A percentile compares a stretch with the other conserved stretches of the same genome.
Conservation (phyloP, 2,797 vertebrate species). For the Fratercula arctica region DNA sequence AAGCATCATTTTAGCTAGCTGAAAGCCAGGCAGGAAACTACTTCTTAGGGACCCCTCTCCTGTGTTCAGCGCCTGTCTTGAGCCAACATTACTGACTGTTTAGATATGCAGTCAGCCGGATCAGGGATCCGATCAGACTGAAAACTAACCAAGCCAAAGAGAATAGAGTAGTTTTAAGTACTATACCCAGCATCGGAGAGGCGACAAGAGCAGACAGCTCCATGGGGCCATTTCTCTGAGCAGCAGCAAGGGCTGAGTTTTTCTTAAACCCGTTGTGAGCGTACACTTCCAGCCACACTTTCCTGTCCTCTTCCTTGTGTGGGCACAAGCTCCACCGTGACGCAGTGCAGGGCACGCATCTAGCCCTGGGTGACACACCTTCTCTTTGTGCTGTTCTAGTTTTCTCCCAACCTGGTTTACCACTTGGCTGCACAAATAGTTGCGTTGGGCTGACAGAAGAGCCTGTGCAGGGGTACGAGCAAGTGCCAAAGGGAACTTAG, state of each 20-base stretch:
- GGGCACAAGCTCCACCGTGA: not conserved
- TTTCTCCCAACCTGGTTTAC: not conserved
- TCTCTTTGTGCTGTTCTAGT: not conserved
- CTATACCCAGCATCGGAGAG: not conserved
- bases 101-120: not conserved
- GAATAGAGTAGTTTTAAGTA: not conserved
- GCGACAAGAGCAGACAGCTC: not conserved
- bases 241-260: not conserved
- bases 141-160: not conserved
- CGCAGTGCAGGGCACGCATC: not conserved
- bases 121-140: not conserved
- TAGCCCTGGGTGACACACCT: not conserved
- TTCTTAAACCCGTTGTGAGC: not conserved
- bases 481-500: not conserved
- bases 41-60: not conserved
- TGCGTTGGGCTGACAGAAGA: not conserved
- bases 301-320: not conserved
- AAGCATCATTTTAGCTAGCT: not conserved
- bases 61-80: accelerated
- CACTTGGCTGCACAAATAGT: not conserved
- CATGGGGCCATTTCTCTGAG: not conserved
- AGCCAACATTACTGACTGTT: not conserved
- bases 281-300: not conserved
- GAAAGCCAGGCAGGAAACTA: not conserved
- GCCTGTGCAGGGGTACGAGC: not conserved